Evolutionary conservation across 1,140 invertebrate genomes (phyloP).

Genomic region (Neoseiulus cucumeris): DNA sequence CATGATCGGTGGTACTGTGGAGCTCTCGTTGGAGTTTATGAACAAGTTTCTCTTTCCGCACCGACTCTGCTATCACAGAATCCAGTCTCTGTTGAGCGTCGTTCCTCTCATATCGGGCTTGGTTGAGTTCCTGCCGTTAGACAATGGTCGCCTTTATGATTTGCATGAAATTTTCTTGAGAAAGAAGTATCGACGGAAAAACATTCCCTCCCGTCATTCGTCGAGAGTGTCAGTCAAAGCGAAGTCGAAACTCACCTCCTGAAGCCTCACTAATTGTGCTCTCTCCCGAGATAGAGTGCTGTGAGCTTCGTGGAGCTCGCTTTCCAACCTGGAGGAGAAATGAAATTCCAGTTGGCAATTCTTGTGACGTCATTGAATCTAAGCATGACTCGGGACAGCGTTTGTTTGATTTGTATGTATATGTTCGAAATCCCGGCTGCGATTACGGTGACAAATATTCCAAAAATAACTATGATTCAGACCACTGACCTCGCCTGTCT

Average conservation of each 20-base stretch:
- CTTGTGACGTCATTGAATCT: too few species aligned
- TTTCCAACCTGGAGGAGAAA: neutral
- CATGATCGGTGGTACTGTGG: neutral
- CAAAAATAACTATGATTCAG: too few species aligned
- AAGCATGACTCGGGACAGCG: too few species aligned
- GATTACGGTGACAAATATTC: too few species aligned
- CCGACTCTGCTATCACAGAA: neutral
- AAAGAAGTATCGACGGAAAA: too few species aligned
- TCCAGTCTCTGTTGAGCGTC: neutral
- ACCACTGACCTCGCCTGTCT: neutral
- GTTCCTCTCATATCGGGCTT: neutral
- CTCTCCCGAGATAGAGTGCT: neutral
- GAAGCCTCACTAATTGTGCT: neutral
- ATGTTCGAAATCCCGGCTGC: too few species aligned
- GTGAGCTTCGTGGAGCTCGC: neutral
- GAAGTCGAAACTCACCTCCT: constrained; percentile 5
- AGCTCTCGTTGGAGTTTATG: neutral
- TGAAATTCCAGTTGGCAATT: too few species aligned
- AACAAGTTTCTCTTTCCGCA: neutral
- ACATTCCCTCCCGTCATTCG: too few species aligned
- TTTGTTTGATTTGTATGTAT: too few species aligned
- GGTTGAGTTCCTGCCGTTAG: neutral
- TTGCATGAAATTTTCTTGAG: neutral
- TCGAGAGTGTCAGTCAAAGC: too few species aligned
- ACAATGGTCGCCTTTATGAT: neutral